These are phyloP conservation scores for Orientallactaga bullata DNA, from an alignment of 2,113 vertebrate species.

Conservation along the genomic window DNA sequence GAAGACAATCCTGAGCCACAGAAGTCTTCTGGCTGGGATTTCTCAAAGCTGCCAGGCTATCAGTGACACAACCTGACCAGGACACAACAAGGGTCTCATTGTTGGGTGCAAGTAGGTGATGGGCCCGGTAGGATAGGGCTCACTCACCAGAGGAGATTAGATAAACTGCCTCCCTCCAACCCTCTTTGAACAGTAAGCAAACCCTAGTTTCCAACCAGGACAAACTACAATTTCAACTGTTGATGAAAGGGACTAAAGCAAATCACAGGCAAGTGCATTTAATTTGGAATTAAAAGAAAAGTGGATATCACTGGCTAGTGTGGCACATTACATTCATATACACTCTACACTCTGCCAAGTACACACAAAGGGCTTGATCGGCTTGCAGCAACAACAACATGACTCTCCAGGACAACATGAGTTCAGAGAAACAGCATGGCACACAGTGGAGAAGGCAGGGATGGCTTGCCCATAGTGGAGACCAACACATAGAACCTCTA, in stretches of 20 bases:
- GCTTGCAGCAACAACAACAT: neutral
- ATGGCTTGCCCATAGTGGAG: neutral
- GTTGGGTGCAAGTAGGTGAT: constrained; percentile 80
- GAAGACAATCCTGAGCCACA: constrained; percentile 41
- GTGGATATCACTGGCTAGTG: neutral
- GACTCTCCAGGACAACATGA: neutral
- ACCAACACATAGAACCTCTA: neutral
- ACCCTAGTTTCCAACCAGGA: constrained; percentile 56
- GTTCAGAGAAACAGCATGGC: neutral
- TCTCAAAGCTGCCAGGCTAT: constrained; percentile 65
- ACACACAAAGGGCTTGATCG: neutral
- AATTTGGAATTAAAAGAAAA: neutral
- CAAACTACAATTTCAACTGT: neutral
- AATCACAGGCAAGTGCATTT: neutral
- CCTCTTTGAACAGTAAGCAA: constrained; percentile 73
- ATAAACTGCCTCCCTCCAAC: constrained; percentile 56
- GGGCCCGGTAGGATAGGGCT: constrained; percentile 78
- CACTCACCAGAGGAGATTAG: constrained; percentile 70
- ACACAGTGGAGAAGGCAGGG: neutral
- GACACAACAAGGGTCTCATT: constrained; percentile 79
- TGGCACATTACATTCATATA: neutral
- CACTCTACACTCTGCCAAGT: neutral
- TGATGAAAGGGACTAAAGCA: constrained; percentile 27
- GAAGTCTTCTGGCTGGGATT: constrained; percentile 27
- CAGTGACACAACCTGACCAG: constrained; percentile 52